These are phyloP conservation scores for Dynastes tityus DNA, from an alignment of 2,888 invertebrate species.

Conservation along the genomic window DNA sequence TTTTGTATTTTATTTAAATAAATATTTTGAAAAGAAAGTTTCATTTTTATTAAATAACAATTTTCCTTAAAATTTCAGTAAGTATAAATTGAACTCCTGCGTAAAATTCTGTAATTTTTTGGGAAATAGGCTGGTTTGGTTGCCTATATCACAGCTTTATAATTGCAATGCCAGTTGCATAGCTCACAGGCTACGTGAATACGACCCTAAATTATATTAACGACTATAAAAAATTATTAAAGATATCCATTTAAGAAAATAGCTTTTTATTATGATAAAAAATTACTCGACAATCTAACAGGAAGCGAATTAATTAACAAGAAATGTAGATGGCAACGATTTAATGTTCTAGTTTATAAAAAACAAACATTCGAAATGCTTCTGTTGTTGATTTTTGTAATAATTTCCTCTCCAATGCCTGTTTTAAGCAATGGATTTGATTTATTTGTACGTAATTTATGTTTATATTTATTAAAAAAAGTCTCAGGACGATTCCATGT, in stretches of 20 bases:
- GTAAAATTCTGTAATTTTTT: no score
- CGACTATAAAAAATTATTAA: neutral
- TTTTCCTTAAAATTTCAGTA: no score
- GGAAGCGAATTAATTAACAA: neutral
- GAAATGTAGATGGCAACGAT: neutral
- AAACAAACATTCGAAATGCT: neutral
- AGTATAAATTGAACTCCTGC: no score
- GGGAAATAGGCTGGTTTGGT: neutral
- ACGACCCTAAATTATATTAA: neutral
- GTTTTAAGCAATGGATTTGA: slow-evolving; percentile 12
- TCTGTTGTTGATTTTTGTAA: neutral
- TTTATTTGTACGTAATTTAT: slow-evolving; percentile 44
- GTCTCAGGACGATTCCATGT: neutral
- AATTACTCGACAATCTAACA: neutral
- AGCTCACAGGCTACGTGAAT: neutral
- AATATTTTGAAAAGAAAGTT: slow-evolving; percentile 17
- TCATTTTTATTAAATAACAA: neutral
- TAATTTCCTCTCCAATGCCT: neutral
- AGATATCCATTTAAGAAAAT: neutral
- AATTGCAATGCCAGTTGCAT: neutral
- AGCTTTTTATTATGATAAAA: neutral
- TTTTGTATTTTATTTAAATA: slow-evolving; percentile 25
- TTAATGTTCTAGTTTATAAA: neutral
- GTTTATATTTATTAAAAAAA: neutral
- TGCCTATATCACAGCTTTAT: neutral